Base-by-base conservation (phyloP, 2,888 invertebrate species). In the Helleia helle region DNA sequence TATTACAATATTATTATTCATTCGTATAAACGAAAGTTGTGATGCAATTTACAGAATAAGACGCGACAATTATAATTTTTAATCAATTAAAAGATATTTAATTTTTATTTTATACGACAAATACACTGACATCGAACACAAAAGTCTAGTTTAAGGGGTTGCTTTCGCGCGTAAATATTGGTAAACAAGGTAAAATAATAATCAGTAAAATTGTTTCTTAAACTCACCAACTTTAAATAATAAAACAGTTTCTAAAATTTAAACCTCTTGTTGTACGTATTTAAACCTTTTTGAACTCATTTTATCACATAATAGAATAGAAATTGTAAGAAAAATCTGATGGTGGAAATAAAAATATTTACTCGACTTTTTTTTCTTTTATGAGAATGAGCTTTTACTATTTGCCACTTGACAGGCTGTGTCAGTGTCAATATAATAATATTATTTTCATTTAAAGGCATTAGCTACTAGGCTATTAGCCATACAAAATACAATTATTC, bases 21-120 rank as follows among this genome's bases (percentile, higher is more conserved):
- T 49, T 42, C 43, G 40, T 40, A 45, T 46, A 58, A 51, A 58
- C 58, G 49, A 51, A 41, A 48, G 51, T 54, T 46, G 43, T 56
- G 57, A 69, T 54, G 51, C 61, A 50, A 68, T 65, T 60, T 62
- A 43, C 60, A 68, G 77, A 80, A 74, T 80, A 77, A 50, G 52
- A 50, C 59, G 52, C 50, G 44, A 12, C 39, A 52, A 62, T 72
- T 70, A 69, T 67, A 63, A 65, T 59, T 61, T 54, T n/a, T 55
- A 48, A 44, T 50, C 42, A 50, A 54, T 54, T 48, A 61, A 58
- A 36, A 22, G 8, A n/a, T 12, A 3, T 7, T 22, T 6, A 24
- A 25, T 36, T 24, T 24, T 1, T n/a, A n/a, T n/a, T n/a, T n/a
- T n/a, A n/a, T n/a, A n/a, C n/a, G n/a, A n/a, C n/a, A n/a, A n/a